Conservation (phyloP, 2,888 invertebrate genomes). For the Tiphia femorata region DNA sequence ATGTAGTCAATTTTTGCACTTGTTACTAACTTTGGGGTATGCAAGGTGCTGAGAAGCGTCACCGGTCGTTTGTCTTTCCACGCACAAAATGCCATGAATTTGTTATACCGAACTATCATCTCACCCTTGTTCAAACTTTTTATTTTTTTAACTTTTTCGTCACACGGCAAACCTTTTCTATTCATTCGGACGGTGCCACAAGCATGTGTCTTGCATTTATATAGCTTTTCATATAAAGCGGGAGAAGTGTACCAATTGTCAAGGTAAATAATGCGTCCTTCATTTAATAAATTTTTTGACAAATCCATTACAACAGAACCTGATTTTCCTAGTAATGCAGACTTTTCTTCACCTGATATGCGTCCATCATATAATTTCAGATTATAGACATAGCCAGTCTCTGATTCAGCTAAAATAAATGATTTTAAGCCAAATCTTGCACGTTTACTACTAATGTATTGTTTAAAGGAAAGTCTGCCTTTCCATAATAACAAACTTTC, state of each 20-base stretch:
- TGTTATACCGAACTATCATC: conserved; percentile 14
- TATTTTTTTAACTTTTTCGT: conserved; percentile 13
- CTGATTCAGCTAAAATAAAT: conserved; percentile 13
- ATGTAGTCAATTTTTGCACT: conserved; percentile 11
- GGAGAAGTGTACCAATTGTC: conserved; percentile 24
- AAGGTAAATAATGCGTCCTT: conserved; percentile 19
- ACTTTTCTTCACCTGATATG: background rate
- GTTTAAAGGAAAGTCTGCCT: background rate
- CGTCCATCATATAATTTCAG: conserved; percentile 11
- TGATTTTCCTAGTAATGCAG: conserved; percentile 1
- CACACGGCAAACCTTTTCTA: conserved; percentile 17
- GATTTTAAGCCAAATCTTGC: conserved; percentile 10
- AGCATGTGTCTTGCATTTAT: conserved; percentile 12
- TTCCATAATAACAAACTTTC: conserved; percentile 6
- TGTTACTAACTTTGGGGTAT: conserved; percentile 10
- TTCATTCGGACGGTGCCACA: conserved; percentile 19
- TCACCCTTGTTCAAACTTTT: conserved; percentile 12
- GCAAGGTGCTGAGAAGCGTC: conserved; percentile 10
- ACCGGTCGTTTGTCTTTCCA: conserved; percentile 18
- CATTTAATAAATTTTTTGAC: conserved; percentile 9
- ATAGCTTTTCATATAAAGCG: conserved; percentile 12
- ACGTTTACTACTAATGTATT: conserved; percentile 1
- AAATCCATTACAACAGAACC: conserved; percentile 14
- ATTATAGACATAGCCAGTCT: conserved; percentile 18
- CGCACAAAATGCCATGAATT: conserved; percentile 5